Percentiles rank a stretch among this genome's conserved stretches.
Conservation (phyloP, 2,797 vertebrate genomes). For the Eulemur mongoz region DNA sequence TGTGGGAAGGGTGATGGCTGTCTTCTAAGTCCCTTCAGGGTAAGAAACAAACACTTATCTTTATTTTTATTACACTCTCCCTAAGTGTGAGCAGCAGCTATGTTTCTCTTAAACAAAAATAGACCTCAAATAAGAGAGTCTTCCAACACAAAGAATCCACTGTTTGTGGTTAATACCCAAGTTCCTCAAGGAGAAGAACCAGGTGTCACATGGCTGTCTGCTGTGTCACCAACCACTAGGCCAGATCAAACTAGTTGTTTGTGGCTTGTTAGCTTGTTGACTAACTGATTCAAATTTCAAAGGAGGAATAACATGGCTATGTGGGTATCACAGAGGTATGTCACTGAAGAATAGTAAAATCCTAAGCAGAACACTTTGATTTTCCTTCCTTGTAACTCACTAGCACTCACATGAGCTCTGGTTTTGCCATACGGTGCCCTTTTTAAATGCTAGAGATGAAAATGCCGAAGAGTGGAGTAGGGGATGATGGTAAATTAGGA, state of each 20-base stretch:
- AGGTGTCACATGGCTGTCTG: background rate
- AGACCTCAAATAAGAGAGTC: background rate
- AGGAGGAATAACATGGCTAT: background rate
- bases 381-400: background rate
- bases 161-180: background rate
- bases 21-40: background rate
- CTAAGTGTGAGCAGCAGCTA: background rate
- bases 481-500: background rate
- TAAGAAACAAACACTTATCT: slow-evolving; percentile 5
- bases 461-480: background rate
- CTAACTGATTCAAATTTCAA: background rate
- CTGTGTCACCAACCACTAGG: background rate
- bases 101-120: slow-evolving; percentile 45
- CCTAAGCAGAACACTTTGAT: background rate
- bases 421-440: background rate
- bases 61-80: background rate
- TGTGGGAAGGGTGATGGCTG: background rate
- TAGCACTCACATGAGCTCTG: background rate
- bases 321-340: background rate
- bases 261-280: background rate
- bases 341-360: background rate
- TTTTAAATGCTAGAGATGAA: background rate
- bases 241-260: background rate
- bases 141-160: background rate
- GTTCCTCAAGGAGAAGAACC: background rate